phyloP scores from a whole-genome alignment of 2,797 vertebrate genomes.

The Thamnophis elegans region DNA sequence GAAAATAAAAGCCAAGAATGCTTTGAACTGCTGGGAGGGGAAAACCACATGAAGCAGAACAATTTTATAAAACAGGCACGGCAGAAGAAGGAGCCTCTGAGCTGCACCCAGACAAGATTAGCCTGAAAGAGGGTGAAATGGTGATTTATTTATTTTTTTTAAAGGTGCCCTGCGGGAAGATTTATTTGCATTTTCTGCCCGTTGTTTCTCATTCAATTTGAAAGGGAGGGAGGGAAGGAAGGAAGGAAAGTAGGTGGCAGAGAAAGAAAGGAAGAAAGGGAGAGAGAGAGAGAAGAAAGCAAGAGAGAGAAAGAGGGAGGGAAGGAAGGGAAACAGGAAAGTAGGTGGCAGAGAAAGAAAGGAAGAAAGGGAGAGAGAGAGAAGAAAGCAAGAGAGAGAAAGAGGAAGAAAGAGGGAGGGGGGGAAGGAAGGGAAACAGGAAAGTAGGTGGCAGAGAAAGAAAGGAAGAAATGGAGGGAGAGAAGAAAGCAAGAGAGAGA shows the following conservation, averaged over 20 bases:
- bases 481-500: no score
- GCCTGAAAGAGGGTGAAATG: neutral
- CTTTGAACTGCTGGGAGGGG: neutral
- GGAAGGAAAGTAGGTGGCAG: no score
- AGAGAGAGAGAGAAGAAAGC: no score
- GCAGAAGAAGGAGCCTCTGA: neutral
- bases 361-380: neutral
- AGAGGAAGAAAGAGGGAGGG: rapidly evolving
- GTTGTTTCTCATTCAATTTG: neutral
- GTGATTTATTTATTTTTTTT: neutral
- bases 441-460: no score
- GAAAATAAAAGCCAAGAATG: neutral
- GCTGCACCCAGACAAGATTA: neutral
- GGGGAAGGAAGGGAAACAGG: no score
- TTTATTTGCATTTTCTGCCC: neutral
- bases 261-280: no score
- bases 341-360: no score
- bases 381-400: no score
- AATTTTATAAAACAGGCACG: neutral
- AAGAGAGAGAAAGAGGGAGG: rapidly evolving
- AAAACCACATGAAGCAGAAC: neutral
- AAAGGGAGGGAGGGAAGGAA: neutral
- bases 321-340: no score
- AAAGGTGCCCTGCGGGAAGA: neutral
- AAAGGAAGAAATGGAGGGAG: no score